A percentile compares a stretch with the other conserved stretches of the same genome.
Evolutionary conservation across 2,797 vertebrate genomes (phyloP).

Genomic region (Acanthurus tractus): DNA sequence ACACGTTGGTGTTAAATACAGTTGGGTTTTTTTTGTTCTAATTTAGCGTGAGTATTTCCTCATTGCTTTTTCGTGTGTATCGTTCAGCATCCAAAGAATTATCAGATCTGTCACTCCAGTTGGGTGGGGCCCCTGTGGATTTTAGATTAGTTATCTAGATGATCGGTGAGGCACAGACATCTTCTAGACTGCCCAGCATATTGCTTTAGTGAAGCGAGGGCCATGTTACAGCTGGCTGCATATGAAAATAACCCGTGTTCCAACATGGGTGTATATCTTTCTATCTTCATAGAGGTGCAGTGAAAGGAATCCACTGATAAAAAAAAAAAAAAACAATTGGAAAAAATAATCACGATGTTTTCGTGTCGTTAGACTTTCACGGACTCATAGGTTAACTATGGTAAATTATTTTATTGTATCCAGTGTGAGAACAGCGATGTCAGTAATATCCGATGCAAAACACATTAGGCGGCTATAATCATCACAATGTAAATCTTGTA

Average conservation of each 20-base stretch:
- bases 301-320: not conserved
- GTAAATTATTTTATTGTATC: no score
- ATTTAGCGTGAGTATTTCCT: not conserved
- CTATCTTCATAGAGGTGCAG: not conserved
- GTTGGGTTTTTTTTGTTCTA: not conserved
- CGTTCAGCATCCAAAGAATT: not conserved
- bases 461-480: no score
- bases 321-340: no score
- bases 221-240: conserved; percentile 49
- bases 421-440: no score
- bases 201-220: conserved; percentile 37
- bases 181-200: conserved; percentile 26
- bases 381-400: no score
- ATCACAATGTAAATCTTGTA: no score
- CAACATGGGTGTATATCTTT: not conserved
- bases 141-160: conserved; percentile 33
- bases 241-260: conserved; percentile 18
- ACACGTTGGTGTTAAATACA: not conserved
- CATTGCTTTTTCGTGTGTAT: not conserved
- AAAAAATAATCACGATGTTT: no score
- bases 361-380: no score
- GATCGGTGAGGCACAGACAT: conserved; percentile 19
- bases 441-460: no score
- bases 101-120: conserved; percentile 11
- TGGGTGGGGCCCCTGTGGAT: conserved; percentile 79